Percentiles rank a stretch among this genome's conserved stretches.
Conservation (phyloP, 2,888 invertebrate species). For the Rhingia rostrata region DNA sequence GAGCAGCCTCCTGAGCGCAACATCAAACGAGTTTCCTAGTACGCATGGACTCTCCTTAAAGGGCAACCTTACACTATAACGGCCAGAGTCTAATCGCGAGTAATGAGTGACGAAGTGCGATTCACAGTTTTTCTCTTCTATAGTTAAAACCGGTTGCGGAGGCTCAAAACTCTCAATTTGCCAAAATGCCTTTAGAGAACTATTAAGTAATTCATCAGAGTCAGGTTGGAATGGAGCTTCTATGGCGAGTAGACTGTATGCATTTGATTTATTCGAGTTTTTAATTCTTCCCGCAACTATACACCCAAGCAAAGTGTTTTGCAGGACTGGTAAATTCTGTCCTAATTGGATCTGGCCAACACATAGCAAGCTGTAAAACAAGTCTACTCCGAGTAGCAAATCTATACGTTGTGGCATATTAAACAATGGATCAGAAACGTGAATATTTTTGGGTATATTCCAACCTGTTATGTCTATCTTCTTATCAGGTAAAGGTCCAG, state of each 20-base stretch:
- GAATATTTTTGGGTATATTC: constrained; percentile 15
- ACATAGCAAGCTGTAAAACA: neutral
- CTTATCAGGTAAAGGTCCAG: neutral
- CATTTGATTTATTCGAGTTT: neutral
- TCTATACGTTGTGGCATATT: constrained; percentile 16
- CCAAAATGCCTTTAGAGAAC: constrained; percentile 19
- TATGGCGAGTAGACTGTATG: constrained; percentile 1
- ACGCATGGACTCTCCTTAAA: constrained; percentile 1
- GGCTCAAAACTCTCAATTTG: neutral
- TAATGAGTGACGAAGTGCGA: constrained; percentile 3
- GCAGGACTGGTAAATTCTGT: neutral
- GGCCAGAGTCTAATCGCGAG: neutral
- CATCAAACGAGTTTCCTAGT: neutral
- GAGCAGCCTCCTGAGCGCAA: neutral
- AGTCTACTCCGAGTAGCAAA: constrained; percentile 20
- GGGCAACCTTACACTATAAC: neutral
- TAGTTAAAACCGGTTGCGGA: neutral
- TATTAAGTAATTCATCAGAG: too few relatives aligned
- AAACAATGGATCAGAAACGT: constrained; percentile 22
- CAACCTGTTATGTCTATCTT: constrained; percentile 1
- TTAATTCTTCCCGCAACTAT: constrained; percentile 14
- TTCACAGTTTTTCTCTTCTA: constrained; percentile 12
- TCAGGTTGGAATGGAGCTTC: constrained; percentile 16
- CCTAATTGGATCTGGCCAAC: neutral
- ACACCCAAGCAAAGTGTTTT: constrained; percentile 21